These are phyloP conservation scores for Andrena flavipes DNA, from an alignment of 2,888 invertebrate species.

Conservation along the genomic window DNA sequence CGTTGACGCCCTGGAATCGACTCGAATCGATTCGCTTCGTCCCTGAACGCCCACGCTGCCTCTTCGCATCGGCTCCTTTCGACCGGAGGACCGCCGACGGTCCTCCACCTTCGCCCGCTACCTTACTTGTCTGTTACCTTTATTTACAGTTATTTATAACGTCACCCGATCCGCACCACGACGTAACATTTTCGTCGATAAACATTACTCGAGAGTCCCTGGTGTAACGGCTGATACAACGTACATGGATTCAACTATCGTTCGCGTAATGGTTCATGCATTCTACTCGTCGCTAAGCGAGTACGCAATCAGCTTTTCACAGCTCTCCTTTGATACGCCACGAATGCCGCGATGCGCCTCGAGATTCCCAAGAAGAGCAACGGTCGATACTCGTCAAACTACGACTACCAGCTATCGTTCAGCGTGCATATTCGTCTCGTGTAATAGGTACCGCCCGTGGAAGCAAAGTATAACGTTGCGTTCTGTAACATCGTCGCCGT, in stretches of 20 bases:
- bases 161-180: constrained; percentile 45
- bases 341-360: constrained; percentile 53
- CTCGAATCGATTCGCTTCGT: constrained; percentile 15
- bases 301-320: background rate
- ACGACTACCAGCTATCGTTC: constrained; percentile 64
- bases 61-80: constrained; percentile 20
- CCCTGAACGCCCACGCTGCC: background rate
- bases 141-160: constrained; percentile 68
- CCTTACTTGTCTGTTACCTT: constrained; percentile 33
- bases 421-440: constrained; percentile 48
- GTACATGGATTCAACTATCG: constrained; percentile 45
- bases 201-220: constrained; percentile 72
- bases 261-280: constrained; percentile 1
- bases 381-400: constrained; percentile 63
- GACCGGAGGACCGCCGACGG: constrained; percentile 24
- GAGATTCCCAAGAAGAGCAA: constrained; percentile 53
- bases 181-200: constrained; percentile 67
- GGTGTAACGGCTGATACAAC: constrained; percentile 63
- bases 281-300: constrained; percentile 9
- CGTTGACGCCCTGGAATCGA: constrained; percentile 41
- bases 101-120: constrained; percentile 7
- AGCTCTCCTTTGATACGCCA: constrained; percentile 34
- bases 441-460: constrained; percentile 30
- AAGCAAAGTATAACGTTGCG: constrained; percentile 51
- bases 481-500: background rate